Percentiles rank a stretch among this genome's conserved stretches.
Conservation (phyloP, 2,797 vertebrate genomes). For the Pangasius mekongensis region DNA sequence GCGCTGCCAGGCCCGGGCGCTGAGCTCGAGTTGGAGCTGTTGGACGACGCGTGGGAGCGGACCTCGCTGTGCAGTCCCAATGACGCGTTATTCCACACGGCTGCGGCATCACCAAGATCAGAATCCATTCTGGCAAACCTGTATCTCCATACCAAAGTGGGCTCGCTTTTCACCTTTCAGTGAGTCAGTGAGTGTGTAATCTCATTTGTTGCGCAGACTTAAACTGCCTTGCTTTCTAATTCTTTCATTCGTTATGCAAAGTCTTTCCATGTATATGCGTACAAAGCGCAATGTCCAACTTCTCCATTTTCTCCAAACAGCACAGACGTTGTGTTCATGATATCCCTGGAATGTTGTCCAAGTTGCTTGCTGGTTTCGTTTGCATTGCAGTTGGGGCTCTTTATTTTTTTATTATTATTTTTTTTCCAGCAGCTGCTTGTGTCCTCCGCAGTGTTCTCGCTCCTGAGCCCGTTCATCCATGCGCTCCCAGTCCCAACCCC, state of each 20-base stretch:
- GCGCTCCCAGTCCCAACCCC: conserved; percentile 22
- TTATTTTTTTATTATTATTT: not conserved
- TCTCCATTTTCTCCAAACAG: not conserved
- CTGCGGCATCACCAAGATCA: conserved; percentile 79
- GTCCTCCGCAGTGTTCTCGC: conserved; percentile 56
- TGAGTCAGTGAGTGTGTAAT: not conserved
- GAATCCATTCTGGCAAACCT: conserved; percentile 86
- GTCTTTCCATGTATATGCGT: not conserved
- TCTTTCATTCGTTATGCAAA: not conserved
- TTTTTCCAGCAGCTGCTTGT: conserved; percentile 14
- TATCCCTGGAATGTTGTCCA: not conserved
- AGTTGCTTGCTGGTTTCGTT: not conserved
- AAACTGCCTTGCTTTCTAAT: not conserved
- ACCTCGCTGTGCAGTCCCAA: conserved; percentile 69
- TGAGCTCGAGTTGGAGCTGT: conserved; percentile 79
- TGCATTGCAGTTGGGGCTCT: not conserved
- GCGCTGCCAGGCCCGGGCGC: conserved; percentile 70
- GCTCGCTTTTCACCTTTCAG: not conserved
- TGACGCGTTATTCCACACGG: conserved; percentile 81
- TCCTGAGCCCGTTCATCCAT: conserved; percentile 49
- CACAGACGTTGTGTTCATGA: not conserved
- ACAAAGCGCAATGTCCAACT: not conserved
- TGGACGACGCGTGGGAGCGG: conserved; percentile 63
- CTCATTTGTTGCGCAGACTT: conserved; percentile 15
- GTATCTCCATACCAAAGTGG: conserved; percentile 86